A percentile compares a stretch with the other conserved stretches of the same genome.
These are phyloP conservation scores for Hermaeophaga mercurialis DNA, from an alignment of 2,888 invertebrate genomes.

Conservation along the genomic window DNA sequence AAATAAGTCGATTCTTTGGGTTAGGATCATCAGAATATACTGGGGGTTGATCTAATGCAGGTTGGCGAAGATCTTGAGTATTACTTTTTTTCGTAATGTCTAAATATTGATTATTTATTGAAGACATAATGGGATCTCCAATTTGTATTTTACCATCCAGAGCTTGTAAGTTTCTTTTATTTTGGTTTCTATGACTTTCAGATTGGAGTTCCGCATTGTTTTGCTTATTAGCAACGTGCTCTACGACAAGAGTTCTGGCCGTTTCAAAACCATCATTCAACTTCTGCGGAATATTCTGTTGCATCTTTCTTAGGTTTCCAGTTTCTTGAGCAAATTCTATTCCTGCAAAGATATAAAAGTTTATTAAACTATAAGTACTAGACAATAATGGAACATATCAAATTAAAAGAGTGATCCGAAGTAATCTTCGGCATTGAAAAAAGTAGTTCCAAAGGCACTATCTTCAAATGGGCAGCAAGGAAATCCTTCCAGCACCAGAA, in stretches of 20 bases:
- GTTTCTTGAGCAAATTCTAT: slow-evolving; percentile 31
- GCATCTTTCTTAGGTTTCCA: slow-evolving; percentile 11
- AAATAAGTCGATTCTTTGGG: neutral
- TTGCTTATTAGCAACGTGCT: slow-evolving; percentile 11
- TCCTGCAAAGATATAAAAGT: too few species aligned
- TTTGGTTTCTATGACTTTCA: slow-evolving; percentile 2
- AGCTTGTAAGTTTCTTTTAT: slow-evolving; percentile 16
- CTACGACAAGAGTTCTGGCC: slow-evolving; percentile 36
- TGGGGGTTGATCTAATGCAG: neutral
- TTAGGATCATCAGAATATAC: neutral
- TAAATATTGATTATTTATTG: neutral
- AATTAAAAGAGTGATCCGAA: too few species aligned
- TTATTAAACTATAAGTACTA: too few species aligned
- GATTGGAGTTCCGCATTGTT: neutral
- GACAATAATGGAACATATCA: too few species aligned
- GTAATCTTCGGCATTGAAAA: too few species aligned
- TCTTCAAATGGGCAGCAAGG: too few species aligned
- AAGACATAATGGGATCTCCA: neutral
- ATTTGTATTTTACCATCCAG: slow-evolving; percentile 12
- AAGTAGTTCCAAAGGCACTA: too few species aligned
- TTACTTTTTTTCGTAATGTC: neutral
- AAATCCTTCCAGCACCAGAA: too few species aligned
- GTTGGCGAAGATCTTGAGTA: neutral
- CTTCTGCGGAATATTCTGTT: neutral
- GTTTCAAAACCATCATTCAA: slow-evolving; percentile 35